Evolutionary conservation across 2,888 invertebrate genomes (phyloP), one percentile per base, ranked within the genome.

Genomic region (Nebria salina): DNA sequence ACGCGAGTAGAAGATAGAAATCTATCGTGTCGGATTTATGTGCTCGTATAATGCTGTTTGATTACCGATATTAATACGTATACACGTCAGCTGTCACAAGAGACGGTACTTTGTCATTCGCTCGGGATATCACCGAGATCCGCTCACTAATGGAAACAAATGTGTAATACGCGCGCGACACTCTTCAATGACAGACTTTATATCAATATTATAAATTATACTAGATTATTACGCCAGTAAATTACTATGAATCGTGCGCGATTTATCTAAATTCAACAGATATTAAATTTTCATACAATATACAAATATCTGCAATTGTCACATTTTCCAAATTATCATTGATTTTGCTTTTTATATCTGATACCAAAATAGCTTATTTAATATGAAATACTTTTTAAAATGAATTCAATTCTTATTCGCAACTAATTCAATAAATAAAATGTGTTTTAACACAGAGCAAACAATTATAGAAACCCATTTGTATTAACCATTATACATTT

Each of bases 1-100:
- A 1, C 70, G 34, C 34, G 34, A 34, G 34, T 34, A 25, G 8
- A 26, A 70, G 70, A 70, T 70, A 70, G 25, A 26, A 70, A 70
- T 70, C 70, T 70, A 70, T 70, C 70, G 70, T 70, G 70, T 26
- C 70, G 70, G 70, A 70, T 70, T 70, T 70, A 70, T 70, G 70
- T 70, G 70, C 70, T 70, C 70, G 70, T 25, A 3, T 70, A 34
- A 34, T 70, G 34, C 34, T 70, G 70, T 26, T 70, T 70, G 34
- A 34, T 70, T 25, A 20, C 25, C 34, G 70, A 26, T 70, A 70
- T 70, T 70, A 70, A 70, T 70, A 70, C 70, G 70, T 34, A 34
- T 70, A 70, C 70, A 34, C 70, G 34, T 70, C 70, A 70, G 70
- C 25, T 70, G 70, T 70, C 70, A 34, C 25, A 13, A 70, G 34